Base-by-base conservation (phyloP, 2,888 invertebrate genomes). In the Axea sp. region DNA sequence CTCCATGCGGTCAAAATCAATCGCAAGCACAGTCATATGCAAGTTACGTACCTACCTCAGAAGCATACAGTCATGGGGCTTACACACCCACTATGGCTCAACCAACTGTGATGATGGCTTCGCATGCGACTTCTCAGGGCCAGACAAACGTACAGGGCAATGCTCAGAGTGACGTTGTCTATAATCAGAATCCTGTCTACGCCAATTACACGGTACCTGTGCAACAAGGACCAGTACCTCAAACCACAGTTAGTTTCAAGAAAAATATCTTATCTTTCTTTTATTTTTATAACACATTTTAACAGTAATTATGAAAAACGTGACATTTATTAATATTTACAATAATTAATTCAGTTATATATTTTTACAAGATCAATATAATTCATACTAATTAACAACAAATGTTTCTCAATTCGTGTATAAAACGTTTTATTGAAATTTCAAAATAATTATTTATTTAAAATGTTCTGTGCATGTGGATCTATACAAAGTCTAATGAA, bases 171-270 rank as follows among this genome's bases (percentile, higher is more conserved):
- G 86, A 86, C 3, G 78, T 83, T 73, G 76, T 85, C 14, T 86
- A 81, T 31, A 86, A 83, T 49, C 86, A 85, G 39, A 84, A 81
- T 75, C 81, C 82, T 6, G 75, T 85, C 39, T 86, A 86, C 47
- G 80, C 82, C n/a, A 86, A 85, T 78, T 86, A 86, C 57, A 75
- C 82, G 68, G 79, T 85, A 76, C 83, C 85, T 74, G 80, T 83
- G 60, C 85, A 83, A 53, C 84, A 83, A 76, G 80, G 78, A 51
- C 78, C 83, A 55, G 71, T 85, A 62, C 80, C 80, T 43, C 83
- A 82, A 26, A 72, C 81, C 19, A 73, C 79, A 47, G 85, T 84
- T 67, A 76, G 76, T 71, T 26, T 7, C n/a, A n/a, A n/a, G n/a
- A n/a, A n/a, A n/a, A n/a, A n/a, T n/a, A n/a, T n/a, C n/a, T n/a